Evolutionary conservation across 2,113 vertebrate genomes (phyloP).

Genomic region (Phrynosoma platyrhinos): DNA sequence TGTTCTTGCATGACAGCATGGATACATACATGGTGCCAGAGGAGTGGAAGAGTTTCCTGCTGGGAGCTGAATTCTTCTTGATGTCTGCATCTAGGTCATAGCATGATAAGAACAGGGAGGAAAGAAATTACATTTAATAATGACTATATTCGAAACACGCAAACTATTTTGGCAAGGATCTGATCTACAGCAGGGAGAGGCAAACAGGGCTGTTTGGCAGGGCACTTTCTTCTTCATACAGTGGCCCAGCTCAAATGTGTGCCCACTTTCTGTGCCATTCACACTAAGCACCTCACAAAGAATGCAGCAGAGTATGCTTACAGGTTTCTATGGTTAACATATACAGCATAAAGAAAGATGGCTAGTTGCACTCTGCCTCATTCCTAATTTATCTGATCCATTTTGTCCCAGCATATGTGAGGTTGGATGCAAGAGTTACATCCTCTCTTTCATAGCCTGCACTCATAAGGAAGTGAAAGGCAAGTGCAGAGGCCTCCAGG

Average conservation of each 20-base stretch:
- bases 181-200: not conserved
- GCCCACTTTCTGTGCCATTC: no score
- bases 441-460: not conserved
- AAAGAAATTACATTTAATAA: conserved; percentile 2
- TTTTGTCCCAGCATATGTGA: not conserved
- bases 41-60: conserved; percentile 83
- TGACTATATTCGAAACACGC: conserved; percentile 5
- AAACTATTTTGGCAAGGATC: not conserved
- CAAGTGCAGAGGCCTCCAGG: not conserved
- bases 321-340: not conserved
- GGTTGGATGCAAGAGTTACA: not conserved
- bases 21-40: conserved; percentile 87
- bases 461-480: not conserved
- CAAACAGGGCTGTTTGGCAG: no score
- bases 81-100: conserved; percentile 89
- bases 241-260: not conserved
- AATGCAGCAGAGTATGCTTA: not conserved
- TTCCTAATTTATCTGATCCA: not conserved
- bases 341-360: no score
- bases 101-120: conserved; percentile 41
- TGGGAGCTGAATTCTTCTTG: conserved; percentile 79
- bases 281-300: not conserved
- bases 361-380: no score
- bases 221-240: not conserved
- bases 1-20: no score